Evolutionary conservation across 1,140 invertebrate species (phyloP).

Genomic region (Hyles vespertilio): DNA sequence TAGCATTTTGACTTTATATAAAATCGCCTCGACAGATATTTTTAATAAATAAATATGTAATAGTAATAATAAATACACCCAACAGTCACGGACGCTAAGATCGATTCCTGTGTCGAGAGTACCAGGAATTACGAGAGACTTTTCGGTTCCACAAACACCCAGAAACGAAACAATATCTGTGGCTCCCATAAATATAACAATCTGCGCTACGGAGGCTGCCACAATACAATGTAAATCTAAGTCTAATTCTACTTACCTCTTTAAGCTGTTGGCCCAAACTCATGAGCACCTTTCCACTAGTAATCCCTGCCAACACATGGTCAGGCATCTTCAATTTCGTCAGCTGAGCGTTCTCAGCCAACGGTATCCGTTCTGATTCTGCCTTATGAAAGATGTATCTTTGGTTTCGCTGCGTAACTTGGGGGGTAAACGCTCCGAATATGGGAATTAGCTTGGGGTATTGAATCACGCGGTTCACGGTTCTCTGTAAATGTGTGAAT

Average conservation of each 20-base stretch:
- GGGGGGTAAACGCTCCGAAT: constrained; percentile 78
- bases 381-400: constrained; percentile 81
- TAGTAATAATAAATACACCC: too few species aligned
- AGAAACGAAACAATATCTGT: too few species aligned
- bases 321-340: constrained; percentile 76
- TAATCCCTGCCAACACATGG: constrained; percentile 79
- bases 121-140: too few species aligned
- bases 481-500: constrained; percentile 73
- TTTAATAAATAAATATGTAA: too few species aligned
- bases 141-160: too few species aligned
- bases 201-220: too few species aligned
- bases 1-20: too few species aligned
- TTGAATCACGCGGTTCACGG: constrained; percentile 79
- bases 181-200: too few species aligned
- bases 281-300: constrained; percentile 76
- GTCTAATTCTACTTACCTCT: constrained; percentile 25
- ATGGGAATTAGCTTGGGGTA: constrained; percentile 80
- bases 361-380: constrained; percentile 77
- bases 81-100: too few species aligned
- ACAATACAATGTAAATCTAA: too few species aligned
- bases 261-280: constrained; percentile 67
- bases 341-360: constrained; percentile 40
- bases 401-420: constrained; percentile 62
- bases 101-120: too few species aligned
- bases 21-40: too few species aligned